Evolutionary conservation across 2,113 vertebrate genomes (phyloP), one percentile per base, ranked within the genome.

Genomic region (Macaca nemestrina): DNA sequence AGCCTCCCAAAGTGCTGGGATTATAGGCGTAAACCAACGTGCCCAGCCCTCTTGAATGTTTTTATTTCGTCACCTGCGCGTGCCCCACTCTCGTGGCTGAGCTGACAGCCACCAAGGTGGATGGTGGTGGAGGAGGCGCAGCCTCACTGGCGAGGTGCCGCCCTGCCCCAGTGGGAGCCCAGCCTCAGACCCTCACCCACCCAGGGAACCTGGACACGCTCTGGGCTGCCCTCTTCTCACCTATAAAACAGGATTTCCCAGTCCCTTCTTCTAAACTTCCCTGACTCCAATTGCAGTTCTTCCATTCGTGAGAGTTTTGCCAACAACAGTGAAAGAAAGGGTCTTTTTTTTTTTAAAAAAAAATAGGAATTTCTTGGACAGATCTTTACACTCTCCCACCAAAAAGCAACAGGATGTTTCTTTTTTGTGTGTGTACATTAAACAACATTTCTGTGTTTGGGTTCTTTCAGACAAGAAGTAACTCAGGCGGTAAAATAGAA

Each of bases 141-240:
- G 17, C 7, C 45, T 18, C 30, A 32, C 25, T 17, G 32, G 61
- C 0, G 0, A 64, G 68, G n/a, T 2, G 14, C 48, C 3, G 13
- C 9, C 64, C 55, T 12, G 32, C 8, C 8, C 12, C 0, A 18
- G 38, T 7, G 2, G 84, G 55, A 22, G 20, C 30, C 18, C 38
- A 20, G 48, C 57, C n/a, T 64, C 1, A 1, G 35, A 38, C 32
- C 40, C 91, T 7, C 25, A 6, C 35, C 16, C 17, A 6, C 22
- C n/a, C 12, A 2, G 25, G 0, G 0, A 45, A 4, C 38, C 50
- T 16, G 38, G 75, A 27, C 40, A 4, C 3, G 11, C n/a, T 35
- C 38, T 35, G 9, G 50, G 43, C 27, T 1, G 3, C 40, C 35
- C 45, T 3, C 5, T 27, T 40, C 79, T 38, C 40, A 9, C 64